A percentile compares a stretch with the other conserved stretches of the same genome.
phyloP scores from a whole-genome alignment of 37 sponge, comb jelly and placozoan genomes.

The Diacarnus erythraeanus region DNA sequence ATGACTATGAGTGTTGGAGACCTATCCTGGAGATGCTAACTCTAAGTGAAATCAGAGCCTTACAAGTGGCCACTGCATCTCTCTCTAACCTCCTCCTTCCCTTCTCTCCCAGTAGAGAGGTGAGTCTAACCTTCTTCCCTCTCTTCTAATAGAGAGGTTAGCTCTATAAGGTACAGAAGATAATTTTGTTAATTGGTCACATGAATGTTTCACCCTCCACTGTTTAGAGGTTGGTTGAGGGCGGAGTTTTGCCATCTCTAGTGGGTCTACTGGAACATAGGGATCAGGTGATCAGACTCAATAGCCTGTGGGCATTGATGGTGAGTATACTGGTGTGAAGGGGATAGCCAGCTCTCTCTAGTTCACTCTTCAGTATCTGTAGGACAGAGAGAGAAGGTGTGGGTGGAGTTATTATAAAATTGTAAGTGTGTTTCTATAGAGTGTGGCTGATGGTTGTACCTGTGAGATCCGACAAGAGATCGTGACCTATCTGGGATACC shows the following conservation, averaged over 20 bases:
- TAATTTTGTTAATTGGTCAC: no score
- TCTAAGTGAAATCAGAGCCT: slow-evolving; percentile 28
- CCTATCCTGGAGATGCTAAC: slow-evolving; percentile 38
- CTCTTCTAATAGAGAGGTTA: no score
- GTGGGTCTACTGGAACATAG: slow-evolving; percentile 9
- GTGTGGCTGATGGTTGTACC: slow-evolving; percentile 22
- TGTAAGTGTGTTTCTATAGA: slow-evolving; percentile 8
- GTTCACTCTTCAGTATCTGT: no score
- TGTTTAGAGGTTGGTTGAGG: slow-evolving; percentile 17
- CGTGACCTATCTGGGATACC: not conserved
- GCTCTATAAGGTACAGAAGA: no score
- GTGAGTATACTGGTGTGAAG: no score
- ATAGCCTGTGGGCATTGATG: slow-evolving; percentile 59
- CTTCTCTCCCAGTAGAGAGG: slow-evolving; percentile 75
- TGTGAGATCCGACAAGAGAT: slow-evolving; percentile 3
- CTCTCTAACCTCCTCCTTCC: slow-evolving; percentile 64
- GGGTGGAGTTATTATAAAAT: no score
- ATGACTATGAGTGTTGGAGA: slow-evolving; percentile 59
- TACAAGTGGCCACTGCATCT: slow-evolving; percentile 45
- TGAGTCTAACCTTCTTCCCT: not conserved
- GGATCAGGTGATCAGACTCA: slow-evolving; percentile 32
- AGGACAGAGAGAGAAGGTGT: no score
- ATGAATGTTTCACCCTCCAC: not conserved
- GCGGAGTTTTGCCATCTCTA: slow-evolving; percentile 16
- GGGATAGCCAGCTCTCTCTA: no score